phyloP scores from a whole-genome alignment of 2,113 vertebrate genomes.

The Oreochromis spilurus region DNA sequence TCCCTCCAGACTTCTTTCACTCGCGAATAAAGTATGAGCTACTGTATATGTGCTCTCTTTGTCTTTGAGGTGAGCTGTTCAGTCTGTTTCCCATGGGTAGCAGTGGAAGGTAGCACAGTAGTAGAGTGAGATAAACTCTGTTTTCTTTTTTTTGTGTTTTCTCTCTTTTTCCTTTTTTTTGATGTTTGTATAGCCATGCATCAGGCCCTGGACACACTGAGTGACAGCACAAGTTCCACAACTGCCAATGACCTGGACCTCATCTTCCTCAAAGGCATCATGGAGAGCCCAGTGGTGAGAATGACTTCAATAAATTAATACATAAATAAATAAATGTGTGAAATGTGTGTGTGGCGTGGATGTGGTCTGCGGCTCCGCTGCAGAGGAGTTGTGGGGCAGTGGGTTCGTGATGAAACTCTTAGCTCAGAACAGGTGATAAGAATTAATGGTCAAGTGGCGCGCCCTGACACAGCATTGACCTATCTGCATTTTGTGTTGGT shows the following conservation, averaged over 20 bases:
- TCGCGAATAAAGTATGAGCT: background rate
- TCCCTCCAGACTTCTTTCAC: background rate
- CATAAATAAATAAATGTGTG: background rate
- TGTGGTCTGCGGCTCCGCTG: background rate
- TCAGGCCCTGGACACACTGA: constrained; percentile 87
- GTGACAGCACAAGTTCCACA: constrained; percentile 84
- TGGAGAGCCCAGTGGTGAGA: constrained; percentile 93
- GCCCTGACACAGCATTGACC: background rate
- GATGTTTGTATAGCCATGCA: constrained; percentile 80
- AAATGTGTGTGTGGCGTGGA: background rate
- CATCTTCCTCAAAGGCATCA: constrained; percentile 94
- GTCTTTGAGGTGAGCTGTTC: background rate
- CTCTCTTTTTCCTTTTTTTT: background rate
- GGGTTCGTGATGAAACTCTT: background rate
- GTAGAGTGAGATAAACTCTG: background rate
- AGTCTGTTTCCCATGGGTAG: constrained; percentile 3
- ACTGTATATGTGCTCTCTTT: background rate
- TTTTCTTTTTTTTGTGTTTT: background rate
- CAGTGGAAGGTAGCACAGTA: background rate
- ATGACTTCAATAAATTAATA: constrained; percentile 39
- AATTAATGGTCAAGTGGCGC: background rate
- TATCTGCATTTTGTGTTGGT: background rate
- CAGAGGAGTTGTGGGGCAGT: background rate
- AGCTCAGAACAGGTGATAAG: background rate
- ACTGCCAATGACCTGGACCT: constrained; percentile 88